Evolutionary conservation across 2,797 vertebrate species (phyloP).

Genomic region (Microctenopoma steveboyesi): DNA sequence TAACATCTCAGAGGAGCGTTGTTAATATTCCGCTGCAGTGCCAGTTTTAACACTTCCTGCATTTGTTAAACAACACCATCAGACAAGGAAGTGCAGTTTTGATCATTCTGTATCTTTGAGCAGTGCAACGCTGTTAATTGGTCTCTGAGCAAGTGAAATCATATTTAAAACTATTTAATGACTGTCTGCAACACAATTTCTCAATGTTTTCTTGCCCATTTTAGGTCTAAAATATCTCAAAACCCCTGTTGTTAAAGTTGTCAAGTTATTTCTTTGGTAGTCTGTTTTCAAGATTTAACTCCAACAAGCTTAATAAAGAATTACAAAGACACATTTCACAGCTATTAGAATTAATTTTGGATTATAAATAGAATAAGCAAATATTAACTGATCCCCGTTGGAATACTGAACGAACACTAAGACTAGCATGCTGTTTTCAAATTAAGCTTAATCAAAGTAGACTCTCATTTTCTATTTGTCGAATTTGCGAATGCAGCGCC

Average conservation of each 20-base stretch:
- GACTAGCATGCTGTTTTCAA: background rate
- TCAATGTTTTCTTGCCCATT: conserved; percentile 22
- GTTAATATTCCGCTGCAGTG: conserved; percentile 59
- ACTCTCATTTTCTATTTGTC: background rate
- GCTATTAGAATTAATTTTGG: background rate
- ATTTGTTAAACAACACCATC: conserved; percentile 62
- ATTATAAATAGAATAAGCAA: conserved; percentile 10
- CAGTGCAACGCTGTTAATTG: conserved; percentile 46
- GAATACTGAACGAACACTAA: background rate
- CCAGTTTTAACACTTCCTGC: conserved; percentile 48
- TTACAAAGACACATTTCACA: background rate
- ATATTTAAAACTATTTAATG: conserved; percentile 45
- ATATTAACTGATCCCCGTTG: background rate
- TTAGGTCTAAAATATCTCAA: conserved; percentile 7
- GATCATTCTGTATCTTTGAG: conserved; percentile 50
- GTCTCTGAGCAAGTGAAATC: conserved; percentile 40
- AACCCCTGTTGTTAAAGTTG: conserved; percentile 1
- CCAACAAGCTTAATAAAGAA: background rate
- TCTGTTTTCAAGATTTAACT: background rate
- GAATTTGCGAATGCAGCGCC: background rate
- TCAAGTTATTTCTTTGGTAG: conserved; percentile 9
- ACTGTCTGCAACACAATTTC: conserved; percentile 17
- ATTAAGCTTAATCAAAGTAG: conserved; percentile 3
- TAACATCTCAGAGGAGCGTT: conserved; percentile 55
- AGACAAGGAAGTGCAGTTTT: conserved; percentile 44